Evolutionary conservation across 1,140 invertebrate genomes (phyloP).

Genomic region (Periplaneta americana): DNA sequence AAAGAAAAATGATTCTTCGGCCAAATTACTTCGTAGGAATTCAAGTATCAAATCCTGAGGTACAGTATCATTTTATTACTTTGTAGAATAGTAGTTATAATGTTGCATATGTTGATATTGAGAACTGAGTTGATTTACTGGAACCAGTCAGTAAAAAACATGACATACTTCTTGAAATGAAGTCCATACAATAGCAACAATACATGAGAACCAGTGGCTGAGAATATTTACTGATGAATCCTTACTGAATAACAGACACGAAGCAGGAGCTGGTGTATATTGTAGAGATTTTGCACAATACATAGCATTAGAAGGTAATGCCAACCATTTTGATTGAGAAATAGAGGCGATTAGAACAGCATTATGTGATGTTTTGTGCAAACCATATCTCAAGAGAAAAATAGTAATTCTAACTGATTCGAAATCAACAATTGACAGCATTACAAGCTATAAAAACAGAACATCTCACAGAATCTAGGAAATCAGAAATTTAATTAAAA

Average conservation of each 20-base stretch:
- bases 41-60: slow-evolving; percentile 7
- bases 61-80: background rate
- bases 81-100: background rate
- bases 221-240: background rate
- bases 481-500: too few species aligned
- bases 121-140: background rate
- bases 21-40: slow-evolving; percentile 9
- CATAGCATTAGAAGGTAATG: too few species aligned
- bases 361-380: too few species aligned
- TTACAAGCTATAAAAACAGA: too few species aligned
- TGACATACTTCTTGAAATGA: too few species aligned
- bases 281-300: background rate
- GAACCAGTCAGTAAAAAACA: too few species aligned
- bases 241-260: background rate
- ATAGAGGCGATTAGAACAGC: too few species aligned
- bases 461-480: too few species aligned
- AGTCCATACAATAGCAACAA: background rate
- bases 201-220: background rate
- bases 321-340: too few species aligned
- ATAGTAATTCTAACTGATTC: too few species aligned
- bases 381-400: too few species aligned
- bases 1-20: background rate
- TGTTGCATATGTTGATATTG: background rate
- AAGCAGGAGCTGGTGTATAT: background rate
- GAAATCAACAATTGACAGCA: too few species aligned